phyloP scores from a whole-genome alignment of 2,888 invertebrate genomes.

The Brachypterus glaber region DNA sequence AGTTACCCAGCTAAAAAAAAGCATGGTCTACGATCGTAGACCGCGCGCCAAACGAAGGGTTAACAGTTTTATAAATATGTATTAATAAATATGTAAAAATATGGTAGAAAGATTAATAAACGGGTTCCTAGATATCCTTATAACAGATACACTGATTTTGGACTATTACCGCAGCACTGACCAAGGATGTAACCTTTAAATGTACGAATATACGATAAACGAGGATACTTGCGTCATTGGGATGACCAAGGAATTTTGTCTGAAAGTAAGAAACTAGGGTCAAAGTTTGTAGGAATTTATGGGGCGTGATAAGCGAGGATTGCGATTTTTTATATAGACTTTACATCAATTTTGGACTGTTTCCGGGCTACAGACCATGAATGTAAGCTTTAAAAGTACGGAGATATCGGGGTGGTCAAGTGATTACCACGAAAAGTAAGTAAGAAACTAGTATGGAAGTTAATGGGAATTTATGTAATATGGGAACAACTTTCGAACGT shows the following conservation, averaged over 20 bases:
- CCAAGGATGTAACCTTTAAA: conserved; percentile 75
- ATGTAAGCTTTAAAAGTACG: conserved; percentile 74
- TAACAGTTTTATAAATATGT: too few relatives aligned
- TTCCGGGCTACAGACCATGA: conserved; percentile 82
- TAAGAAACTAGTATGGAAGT: too few relatives aligned
- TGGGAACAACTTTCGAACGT: too few relatives aligned
- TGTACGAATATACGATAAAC: conserved; percentile 74
- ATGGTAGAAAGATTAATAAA: conserved; percentile 65
- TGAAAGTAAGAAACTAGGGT: too few relatives aligned
- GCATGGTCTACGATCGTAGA: too few relatives aligned
- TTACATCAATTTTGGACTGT: conserved; percentile 84
- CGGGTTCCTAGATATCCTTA: conserved; percentile 73
- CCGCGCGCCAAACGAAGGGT: too few relatives aligned
- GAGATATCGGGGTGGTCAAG: conserved; percentile 79
- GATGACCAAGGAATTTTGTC: conserved; percentile 78
- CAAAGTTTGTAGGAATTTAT: too few relatives aligned
- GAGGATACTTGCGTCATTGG: conserved; percentile 87
- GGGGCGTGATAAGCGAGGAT: too few relatives aligned
- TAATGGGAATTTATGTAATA: too few relatives aligned
- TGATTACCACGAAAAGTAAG: conserved; percentile 75
- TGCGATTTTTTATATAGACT: too few relatives aligned
- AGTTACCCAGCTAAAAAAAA: too few relatives aligned
- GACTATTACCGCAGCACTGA: conserved; percentile 86
- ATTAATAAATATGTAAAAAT: too few relatives aligned
- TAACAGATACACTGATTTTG: conserved; percentile 82